phyloP scores from a whole-genome alignment of 2,888 invertebrate genomes.

The Drosophila demipolita region DNA sequence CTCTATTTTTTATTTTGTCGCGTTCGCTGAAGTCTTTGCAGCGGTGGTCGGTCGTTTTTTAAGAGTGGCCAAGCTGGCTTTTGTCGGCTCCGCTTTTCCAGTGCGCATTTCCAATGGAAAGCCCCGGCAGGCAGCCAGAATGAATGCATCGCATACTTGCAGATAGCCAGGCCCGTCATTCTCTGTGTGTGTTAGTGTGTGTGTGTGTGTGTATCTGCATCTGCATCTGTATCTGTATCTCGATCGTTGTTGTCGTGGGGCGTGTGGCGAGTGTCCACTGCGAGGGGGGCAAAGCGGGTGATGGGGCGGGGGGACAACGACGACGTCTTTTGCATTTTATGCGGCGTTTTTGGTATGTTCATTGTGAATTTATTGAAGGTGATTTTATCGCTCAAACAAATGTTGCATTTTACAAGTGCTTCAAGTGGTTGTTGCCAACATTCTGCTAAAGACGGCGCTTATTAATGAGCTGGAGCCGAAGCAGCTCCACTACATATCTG shows the following conservation, averaged over 20 bases:
- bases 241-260: constrained; percentile 54
- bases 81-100: constrained; percentile 44
- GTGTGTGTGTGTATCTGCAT: constrained; percentile 41
- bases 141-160: constrained; percentile 71
- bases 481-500: constrained; percentile 53
- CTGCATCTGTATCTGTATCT: constrained; percentile 60
- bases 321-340: constrained; percentile 67
- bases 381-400: constrained; percentile 84
- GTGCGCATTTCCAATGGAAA: constrained; percentile 49
- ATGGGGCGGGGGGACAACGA: neutral
- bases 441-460: constrained; percentile 77
- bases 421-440: constrained; percentile 72
- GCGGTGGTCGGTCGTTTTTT: constrained; percentile 72
- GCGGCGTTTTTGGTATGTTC: constrained; percentile 79
- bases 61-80: constrained; percentile 47
- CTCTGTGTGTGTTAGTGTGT: neutral
- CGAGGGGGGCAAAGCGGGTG: neutral
- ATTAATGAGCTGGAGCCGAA: constrained; percentile 70
- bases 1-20: constrained; percentile 80
- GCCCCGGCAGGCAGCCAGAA: constrained; percentile 51
- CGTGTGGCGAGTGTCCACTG: constrained; percentile 51
- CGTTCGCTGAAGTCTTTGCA: constrained; percentile 74
- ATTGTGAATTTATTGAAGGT: constrained; percentile 83
- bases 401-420: constrained; percentile 82
- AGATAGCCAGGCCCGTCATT: constrained; percentile 43